Evolutionary conservation across 2,888 invertebrate genomes (phyloP).

Genomic region (Brenthis ino): DNA sequence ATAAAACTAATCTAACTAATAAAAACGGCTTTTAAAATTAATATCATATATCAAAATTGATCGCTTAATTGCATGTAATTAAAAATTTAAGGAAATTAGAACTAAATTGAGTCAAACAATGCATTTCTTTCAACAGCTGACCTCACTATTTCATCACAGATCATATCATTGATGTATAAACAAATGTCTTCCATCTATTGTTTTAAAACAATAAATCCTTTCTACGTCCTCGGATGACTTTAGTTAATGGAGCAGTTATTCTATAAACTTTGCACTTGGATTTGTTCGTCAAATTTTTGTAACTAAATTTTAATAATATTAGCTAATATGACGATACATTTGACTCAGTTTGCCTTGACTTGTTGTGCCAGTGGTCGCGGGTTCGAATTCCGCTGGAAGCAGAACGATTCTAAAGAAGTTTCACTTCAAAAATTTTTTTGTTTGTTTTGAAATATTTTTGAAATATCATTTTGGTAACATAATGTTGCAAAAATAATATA

Average conservation of each 20-base stretch:
- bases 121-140: constrained; percentile 27
- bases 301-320: no score
- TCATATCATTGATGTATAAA: constrained; percentile 20
- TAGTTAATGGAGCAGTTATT: constrained; percentile 26
- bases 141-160: constrained; percentile 30
- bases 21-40: no score
- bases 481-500: neutral
- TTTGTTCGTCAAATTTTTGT: neutral
- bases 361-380: no score
- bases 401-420: no score
- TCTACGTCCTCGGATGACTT: constrained; percentile 36
- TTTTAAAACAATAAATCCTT: constrained; percentile 36
- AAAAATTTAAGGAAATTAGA: constrained; percentile 14
- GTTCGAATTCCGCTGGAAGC: no score
- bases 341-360: no score
- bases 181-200: constrained; percentile 38
- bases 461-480: no score
- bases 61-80: neutral
- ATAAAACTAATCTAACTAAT: neutral
- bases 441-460: no score
- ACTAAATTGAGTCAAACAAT: constrained; percentile 19
- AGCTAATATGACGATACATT: no score
- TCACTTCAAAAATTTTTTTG: no score
- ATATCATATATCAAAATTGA: no score
- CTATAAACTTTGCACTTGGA: neutral